Evolutionary conservation across 1,140 invertebrate species (phyloP).

Genomic region (Campodea augens): DNA sequence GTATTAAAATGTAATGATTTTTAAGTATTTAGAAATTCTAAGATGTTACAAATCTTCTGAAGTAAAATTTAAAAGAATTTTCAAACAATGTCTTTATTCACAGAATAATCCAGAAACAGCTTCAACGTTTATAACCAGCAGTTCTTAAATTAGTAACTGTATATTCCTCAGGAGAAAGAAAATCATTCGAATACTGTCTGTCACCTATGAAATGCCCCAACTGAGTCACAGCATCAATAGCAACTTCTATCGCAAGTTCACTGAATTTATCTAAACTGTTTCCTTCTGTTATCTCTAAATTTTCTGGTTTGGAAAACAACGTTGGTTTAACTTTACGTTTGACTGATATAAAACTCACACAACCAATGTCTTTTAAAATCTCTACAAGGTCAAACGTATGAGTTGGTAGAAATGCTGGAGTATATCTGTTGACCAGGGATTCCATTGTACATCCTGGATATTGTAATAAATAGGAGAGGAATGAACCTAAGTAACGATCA

Average conservation of each 20-base stretch:
- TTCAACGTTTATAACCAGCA: too few species aligned
- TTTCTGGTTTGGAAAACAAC: slow-evolving; percentile 23
- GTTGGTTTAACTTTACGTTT: slow-evolving; percentile 19
- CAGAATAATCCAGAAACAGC: too few species aligned
- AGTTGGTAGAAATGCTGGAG: slow-evolving; percentile 27
- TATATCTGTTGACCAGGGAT: slow-evolving; percentile 15
- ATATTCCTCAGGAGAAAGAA: too few species aligned
- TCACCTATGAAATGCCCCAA: slow-evolving; percentile 36
- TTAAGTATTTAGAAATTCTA: too few species aligned
- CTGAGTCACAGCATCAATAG: slow-evolving; percentile 28
- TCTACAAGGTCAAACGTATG: slow-evolving; percentile 30
- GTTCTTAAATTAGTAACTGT: too few species aligned
- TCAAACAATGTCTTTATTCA: too few species aligned
- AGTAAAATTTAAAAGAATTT: too few species aligned
- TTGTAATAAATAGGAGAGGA: slow-evolving; percentile 39
- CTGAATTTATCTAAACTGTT: slow-evolving; percentile 24
- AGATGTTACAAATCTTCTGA: too few species aligned
- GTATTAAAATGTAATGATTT: too few species aligned
- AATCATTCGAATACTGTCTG: slow-evolving; percentile 32
- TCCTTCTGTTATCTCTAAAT: slow-evolving; percentile 18
- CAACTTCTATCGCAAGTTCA: slow-evolving; percentile 26
- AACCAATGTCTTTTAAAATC: slow-evolving; percentile 25
- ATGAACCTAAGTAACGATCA: slow-evolving; percentile 41
- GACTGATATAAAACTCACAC: slow-evolving; percentile 18
- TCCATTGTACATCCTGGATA: slow-evolving; percentile 29